A percentile compares a stretch with the other conserved stretches of the same genome.
Conservation (phyloP, 2,113 vertebrate species). For the Saguinus midas region DNA sequence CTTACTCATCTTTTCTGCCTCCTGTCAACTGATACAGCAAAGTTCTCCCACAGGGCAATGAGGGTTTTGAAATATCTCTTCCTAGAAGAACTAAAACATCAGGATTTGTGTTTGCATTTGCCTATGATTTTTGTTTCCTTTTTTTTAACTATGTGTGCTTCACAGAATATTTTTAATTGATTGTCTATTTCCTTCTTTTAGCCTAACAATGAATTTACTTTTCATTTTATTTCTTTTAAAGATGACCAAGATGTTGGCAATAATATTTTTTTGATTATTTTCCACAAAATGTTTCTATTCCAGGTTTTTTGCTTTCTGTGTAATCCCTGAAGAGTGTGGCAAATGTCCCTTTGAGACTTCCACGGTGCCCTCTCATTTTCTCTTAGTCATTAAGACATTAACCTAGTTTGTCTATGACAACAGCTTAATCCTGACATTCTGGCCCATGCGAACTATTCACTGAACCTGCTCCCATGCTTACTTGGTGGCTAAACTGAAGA, state of each 20-base stretch:
- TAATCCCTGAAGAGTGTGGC: background rate
- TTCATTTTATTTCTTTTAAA: constrained; percentile 47
- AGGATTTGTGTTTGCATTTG: background rate
- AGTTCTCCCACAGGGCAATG: background rate
- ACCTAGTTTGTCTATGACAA: background rate
- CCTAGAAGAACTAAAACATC: background rate
- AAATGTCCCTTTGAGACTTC: background rate
- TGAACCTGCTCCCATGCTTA: background rate
- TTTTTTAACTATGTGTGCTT: background rate
- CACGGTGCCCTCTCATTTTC: background rate
- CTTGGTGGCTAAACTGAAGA: background rate
- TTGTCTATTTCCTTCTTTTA: background rate
- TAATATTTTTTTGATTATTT: background rate
- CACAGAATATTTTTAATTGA: background rate
- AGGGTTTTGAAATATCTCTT: background rate
- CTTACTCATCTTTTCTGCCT: background rate
- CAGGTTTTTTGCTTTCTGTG: constrained; percentile 53
- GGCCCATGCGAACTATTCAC: background rate
- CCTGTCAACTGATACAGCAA: background rate
- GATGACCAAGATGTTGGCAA: background rate
- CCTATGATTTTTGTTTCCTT: background rate
- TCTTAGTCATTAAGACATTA: background rate
- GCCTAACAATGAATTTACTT: background rate
- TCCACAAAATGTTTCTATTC: constrained; percentile 65
- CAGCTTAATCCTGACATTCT: background rate